Base-by-base conservation (phyloP, 35 echinoderm and acorn worm genomes). In the Nesometra sesokonis region DNA sequence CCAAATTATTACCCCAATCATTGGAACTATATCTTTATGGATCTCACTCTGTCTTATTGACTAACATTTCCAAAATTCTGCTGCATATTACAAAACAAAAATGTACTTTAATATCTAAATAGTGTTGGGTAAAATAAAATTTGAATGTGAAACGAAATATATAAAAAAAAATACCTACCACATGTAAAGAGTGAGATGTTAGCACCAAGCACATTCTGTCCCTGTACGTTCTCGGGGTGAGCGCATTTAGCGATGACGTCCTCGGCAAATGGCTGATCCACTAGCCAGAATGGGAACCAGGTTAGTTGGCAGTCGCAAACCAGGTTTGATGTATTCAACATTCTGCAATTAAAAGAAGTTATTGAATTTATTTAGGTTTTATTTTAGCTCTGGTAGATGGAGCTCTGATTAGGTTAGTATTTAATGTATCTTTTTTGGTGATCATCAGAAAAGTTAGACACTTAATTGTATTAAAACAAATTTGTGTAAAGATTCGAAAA, bases 241-340 rank as follows among this genome's bases (percentile, higher is more conserved):
- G 92, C 84, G 57, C 96, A 99, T 35, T 84, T 77, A 0, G 78
- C 96, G 27, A 91, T 88, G 19, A 99, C 93, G 23, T 85, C 83
- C 32, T 46, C 35, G 0, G 46, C 39, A 15, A 93, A 86, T 82
- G 85, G 90, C 0, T 90, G 33, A 33, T 85, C 82, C 21, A 77
- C 34, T 15, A 94, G 47, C 96, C 96, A 99, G 77, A 46, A 78
- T 21, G 96, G 87, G 43, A 99, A 99, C 96, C 96, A 99, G 67
- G 85, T 76, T 3, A 99, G 84, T 39, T 99, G 87, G 57, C 96
- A 99, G 40, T 99, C 93, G 39, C 96, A 99, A 23, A 91, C 88
- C 67, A 93, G 46, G 52, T 79, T 89, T 23, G 89, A 87, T 32
- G 91, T 93, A 76, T 97, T 97, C 39, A 97, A 47, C 39, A 91